These are phyloP conservation scores for Tiliacea aurago DNA, from an alignment of 2,888 invertebrate species.

Conservation along the genomic window DNA sequence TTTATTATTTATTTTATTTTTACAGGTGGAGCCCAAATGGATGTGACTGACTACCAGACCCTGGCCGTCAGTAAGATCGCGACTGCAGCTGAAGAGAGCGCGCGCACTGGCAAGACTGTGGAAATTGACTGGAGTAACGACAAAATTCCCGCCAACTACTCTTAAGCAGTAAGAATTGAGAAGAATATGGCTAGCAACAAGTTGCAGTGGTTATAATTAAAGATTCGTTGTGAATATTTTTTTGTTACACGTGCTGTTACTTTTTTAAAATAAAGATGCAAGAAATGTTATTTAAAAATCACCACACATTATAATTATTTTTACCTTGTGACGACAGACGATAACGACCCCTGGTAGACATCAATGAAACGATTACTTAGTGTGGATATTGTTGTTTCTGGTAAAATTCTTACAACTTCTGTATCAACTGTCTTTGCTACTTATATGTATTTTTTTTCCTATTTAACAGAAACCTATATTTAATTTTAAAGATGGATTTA, in stretches of 20 bases:
- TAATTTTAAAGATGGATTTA: too few relatives aligned
- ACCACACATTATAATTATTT: background rate
- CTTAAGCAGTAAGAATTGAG: conserved; percentile 65
- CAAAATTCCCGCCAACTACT: conserved; percentile 81
- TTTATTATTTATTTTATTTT: background rate
- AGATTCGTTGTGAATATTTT: background rate
- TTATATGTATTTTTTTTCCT: too few relatives aligned
- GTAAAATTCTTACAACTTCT: too few relatives aligned
- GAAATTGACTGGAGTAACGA: conserved; percentile 88
- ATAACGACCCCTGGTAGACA: background rate
- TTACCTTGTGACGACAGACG: background rate
- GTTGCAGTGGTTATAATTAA: background rate
- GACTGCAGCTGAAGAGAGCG: conserved; percentile 90
- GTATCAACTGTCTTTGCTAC: too few relatives aligned
- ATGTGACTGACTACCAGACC: conserved; percentile 88
- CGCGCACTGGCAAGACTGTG: conserved; percentile 87
- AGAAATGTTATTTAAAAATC: background rate
- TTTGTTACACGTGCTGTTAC: background rate
- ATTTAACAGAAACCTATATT: too few relatives aligned
- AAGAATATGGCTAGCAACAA: background rate
- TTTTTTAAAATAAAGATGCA: background rate
- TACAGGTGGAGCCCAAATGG: conserved; percentile 75
- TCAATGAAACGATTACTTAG: background rate
- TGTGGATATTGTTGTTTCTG: background rate
- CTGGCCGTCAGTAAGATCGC: conserved; percentile 91